Percentiles rank a stretch among this genome's conserved stretches.
phyloP scores from a whole-genome alignment of 2,888 invertebrate genomes.

The Phoenoteleia sp. region DNA sequence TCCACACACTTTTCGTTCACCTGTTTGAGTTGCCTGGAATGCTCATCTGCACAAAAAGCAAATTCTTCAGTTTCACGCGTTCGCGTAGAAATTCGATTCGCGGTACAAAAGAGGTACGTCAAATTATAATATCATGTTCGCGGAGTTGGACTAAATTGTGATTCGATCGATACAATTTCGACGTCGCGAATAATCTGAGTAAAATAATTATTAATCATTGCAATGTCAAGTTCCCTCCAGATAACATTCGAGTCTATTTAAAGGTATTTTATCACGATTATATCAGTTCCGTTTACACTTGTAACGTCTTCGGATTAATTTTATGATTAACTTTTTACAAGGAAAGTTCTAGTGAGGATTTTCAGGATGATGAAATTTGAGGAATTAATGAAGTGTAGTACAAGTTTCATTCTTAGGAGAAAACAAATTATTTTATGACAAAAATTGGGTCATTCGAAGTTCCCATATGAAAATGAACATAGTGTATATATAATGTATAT shows the following conservation, averaged over 20 bases:
- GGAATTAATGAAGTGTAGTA: too few species aligned
- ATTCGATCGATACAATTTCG: neutral
- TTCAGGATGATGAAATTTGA: too few species aligned
- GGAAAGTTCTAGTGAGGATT: too few species aligned
- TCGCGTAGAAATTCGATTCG: conserved; percentile 40
- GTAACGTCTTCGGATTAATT: too few species aligned
- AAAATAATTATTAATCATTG: conserved; percentile 23
- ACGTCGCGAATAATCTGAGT: neutral
- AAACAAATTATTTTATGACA: too few species aligned
- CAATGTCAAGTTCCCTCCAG: conserved; percentile 34
- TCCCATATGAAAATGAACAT: too few species aligned
- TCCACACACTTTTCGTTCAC: conserved; percentile 83
- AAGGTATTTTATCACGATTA: neutral
- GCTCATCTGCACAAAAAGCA: conserved; percentile 80
- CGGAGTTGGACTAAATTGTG: neutral
- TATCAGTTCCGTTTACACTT: too few species aligned
- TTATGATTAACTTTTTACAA: too few species aligned
- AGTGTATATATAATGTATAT: too few species aligned
- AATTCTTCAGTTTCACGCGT: conserved; percentile 45
- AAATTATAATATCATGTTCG: neutral
- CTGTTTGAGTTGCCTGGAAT: conserved; percentile 81
- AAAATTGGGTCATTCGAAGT: too few species aligned
- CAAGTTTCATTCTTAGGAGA: too few species aligned
- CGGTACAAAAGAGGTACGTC: neutral
- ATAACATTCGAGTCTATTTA: conserved; percentile 19